Base-by-base conservation (phyloP, 2,113 vertebrate genomes). In the Hydropotes inermis region DNA sequence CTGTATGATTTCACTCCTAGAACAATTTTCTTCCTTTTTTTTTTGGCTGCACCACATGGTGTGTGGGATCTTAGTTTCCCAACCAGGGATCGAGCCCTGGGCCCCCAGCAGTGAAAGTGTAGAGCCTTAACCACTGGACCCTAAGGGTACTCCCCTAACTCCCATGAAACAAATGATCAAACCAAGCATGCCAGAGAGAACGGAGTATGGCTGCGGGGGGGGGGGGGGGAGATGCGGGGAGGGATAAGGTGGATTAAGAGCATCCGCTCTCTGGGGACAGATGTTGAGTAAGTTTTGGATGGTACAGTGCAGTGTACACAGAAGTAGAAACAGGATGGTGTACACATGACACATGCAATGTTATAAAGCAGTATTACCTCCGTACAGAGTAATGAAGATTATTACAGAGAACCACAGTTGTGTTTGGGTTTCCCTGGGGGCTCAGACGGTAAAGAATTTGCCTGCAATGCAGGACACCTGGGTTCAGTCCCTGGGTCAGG, bases 131-230 rank as follows among this genome's bases (percentile, higher is more conserved):
- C 47, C 30, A 52, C 3, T 21, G 78, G 17, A 52, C 28, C 78
- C 10, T 10, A 47, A 52, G 78, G 78, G 47, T 50, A 81, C 52
- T 52, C 30, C 47, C 78, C 78, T 50, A 81, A 81, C 1, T 81
- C 30, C 14, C 36, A 14, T 15, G 52, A 36, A 83, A 39, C 52
- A 39, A 55, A 55, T 0, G n/a, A 39, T 54, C 81, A 55, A 54
- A 83, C 33, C 81, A 39, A 84, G 52, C 23, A 55, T 36, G 52
- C 13, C 9, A 21, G 7, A 55, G 33, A 55, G 50, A 55, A n/a
- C 2, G 0, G 30, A 74, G n/a, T 23, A n/a, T n/a, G 30, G 78
- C 33, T 23, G 3, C 78, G 10, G 0, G 17, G 47, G 47, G 16
- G 17, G 47, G 47, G 16, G 30, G 47, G 36, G 19, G 47, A 17